Percentiles rank a stretch among this genome's conserved stretches.
These are phyloP conservation scores for Bombus confusus DNA, from an alignment of 1,140 invertebrate species.

Conservation along the genomic window DNA sequence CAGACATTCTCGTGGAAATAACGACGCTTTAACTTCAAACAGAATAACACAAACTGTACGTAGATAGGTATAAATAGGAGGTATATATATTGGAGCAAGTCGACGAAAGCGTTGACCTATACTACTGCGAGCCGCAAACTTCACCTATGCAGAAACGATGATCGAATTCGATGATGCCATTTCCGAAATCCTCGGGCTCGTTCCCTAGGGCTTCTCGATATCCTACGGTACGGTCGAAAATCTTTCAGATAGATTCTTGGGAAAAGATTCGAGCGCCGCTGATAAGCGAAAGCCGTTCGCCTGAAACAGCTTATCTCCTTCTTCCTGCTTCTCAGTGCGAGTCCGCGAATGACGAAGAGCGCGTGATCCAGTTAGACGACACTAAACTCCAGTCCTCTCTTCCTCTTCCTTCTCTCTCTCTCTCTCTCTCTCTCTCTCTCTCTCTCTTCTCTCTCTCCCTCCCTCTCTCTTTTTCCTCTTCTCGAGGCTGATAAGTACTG, in stretches of 20 bases:
- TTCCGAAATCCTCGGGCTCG: neutral
- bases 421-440: slow-evolving; percentile 19
- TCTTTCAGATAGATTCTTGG: slow-evolving; percentile 12
- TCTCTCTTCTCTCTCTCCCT: neutral
- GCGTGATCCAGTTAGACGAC: slow-evolving; percentile 65
- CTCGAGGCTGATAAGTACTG: slow-evolving; percentile 68
- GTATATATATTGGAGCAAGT: neutral
- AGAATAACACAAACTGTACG: neutral
- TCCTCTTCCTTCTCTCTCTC: neutral
- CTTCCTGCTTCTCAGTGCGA: slow-evolving; percentile 17
- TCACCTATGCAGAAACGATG: neutral
- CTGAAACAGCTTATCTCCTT: slow-evolving; percentile 66
- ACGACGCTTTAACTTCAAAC: neutral
- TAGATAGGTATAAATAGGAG: neutral
- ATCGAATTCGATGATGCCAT: slow-evolving; percentile 24
- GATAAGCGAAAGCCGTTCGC: slow-evolving; percentile 56
- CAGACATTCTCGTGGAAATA: neutral
- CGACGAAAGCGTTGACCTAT: neutral
- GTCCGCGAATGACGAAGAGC: slow-evolving; percentile 62
- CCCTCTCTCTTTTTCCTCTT: neutral
- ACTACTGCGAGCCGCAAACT: neutral
- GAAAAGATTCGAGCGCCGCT: slow-evolving; percentile 17
- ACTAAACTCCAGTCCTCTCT: slow-evolving; percentile 57
- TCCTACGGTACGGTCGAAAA: neutral
- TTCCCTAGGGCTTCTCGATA: neutral